Evolutionary conservation across 2,888 invertebrate genomes (phyloP).

Genomic region (Metopia argyrocephala): DNA sequence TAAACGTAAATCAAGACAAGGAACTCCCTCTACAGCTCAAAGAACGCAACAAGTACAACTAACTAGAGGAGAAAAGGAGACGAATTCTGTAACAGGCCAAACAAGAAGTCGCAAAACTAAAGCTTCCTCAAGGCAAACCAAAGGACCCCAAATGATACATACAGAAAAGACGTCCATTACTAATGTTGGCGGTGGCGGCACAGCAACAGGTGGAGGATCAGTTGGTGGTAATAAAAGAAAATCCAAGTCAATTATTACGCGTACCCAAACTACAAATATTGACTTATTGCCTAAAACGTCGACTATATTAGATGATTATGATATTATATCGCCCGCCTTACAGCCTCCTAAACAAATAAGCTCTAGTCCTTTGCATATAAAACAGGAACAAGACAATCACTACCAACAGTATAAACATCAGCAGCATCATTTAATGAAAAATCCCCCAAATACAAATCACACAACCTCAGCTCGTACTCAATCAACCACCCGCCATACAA

Average conservation of each 20-base stretch:
- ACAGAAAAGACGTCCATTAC: slow-evolving; percentile 82
- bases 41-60: slow-evolving; percentile 63
- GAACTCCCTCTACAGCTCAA: slow-evolving; percentile 65
- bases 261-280: slow-evolving; percentile 67
- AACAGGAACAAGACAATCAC: slow-evolving; percentile 71
- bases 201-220: not conserved
- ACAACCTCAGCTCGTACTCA: slow-evolving; percentile 38
- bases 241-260: slow-evolving; percentile 80
- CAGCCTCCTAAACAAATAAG: slow-evolving; percentile 76
- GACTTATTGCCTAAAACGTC: slow-evolving; percentile 64
- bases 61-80: slow-evolving; percentile 37
- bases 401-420: slow-evolving; percentile 64
- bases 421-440: slow-evolving; percentile 38
- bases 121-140: slow-evolving; percentile 62
- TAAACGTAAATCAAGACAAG: slow-evolving; percentile 66
- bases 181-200: not conserved
- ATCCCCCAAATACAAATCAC: slow-evolving; percentile 38
- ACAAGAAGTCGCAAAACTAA: slow-evolving; percentile 66
- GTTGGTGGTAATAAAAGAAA: slow-evolving; percentile 76
- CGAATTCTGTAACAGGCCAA: not conserved
- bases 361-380: slow-evolving; percentile 75
- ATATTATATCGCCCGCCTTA: slow-evolving; percentile 74
- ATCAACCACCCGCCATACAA: slow-evolving; percentile 66
- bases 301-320: slow-evolving; percentile 75
- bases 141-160: slow-evolving; percentile 88